Conservation (phyloP, 2,888 invertebrate genomes). For the Thymelicus acteon region DNA sequence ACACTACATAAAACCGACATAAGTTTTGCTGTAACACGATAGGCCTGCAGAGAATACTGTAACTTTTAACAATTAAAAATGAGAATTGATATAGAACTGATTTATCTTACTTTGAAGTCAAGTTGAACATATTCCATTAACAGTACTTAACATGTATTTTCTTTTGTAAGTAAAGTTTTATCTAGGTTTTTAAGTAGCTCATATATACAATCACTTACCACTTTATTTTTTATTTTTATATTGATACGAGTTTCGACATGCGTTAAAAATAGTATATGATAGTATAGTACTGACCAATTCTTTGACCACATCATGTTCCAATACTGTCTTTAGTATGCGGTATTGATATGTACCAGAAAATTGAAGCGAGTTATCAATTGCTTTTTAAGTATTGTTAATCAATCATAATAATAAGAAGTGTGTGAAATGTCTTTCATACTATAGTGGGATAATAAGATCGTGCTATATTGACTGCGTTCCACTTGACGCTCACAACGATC, state of each 20-base stretch:
- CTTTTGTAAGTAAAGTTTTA: slow-evolving; percentile 39
- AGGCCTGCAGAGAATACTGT: not conserved
- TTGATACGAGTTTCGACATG: not conserved
- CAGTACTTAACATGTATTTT: slow-evolving; percentile 40
- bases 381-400: too few species aligned
- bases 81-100: not conserved
- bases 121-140: slow-evolving; percentile 14
- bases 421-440: too few species aligned
- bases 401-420: too few species aligned
- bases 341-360: too few species aligned
- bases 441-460: too few species aligned
- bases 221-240: not conserved
- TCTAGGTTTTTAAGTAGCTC: slow-evolving; percentile 38
- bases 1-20: too few species aligned
- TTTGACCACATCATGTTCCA: not conserved
- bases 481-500: too few species aligned
- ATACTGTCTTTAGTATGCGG: too few species aligned
- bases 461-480: too few species aligned
- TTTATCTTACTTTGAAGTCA: not conserved
- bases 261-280: not conserved
- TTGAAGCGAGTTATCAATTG: too few species aligned
- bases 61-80: slow-evolving; percentile 6
- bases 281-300: too few species aligned
- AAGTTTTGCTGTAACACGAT: too few species aligned
- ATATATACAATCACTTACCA: slow-evolving; percentile 19